Conservation (phyloP, 2,113 vertebrate genomes). For the Piaya cayana region DNA sequence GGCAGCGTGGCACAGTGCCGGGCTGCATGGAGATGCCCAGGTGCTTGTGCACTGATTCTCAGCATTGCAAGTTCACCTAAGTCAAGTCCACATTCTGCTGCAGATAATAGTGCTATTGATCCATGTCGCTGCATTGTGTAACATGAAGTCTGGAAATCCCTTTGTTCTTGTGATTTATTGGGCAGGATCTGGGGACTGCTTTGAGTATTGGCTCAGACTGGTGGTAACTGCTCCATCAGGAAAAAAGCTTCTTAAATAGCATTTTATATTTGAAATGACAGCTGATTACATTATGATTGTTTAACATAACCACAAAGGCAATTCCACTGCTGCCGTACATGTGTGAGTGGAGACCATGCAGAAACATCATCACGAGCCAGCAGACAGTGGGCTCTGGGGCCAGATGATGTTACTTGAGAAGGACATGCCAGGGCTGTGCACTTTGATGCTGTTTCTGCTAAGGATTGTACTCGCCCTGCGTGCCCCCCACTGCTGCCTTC, state of each 20-base stretch:
- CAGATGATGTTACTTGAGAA: background rate
- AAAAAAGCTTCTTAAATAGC: background rate
- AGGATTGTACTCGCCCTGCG: background rate
- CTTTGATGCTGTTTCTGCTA: background rate
- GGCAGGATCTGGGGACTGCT: background rate
- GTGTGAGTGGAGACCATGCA: background rate
- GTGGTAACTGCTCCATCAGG: background rate
- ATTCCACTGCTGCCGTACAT: background rate
- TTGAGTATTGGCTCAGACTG: background rate
- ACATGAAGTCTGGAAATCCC: background rate
- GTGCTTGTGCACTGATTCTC: background rate
- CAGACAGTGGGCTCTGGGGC: background rate
- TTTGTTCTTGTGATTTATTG: background rate
- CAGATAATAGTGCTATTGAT: background rate
- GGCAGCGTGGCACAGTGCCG: background rate
- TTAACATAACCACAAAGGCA: background rate
- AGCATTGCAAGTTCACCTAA: background rate
- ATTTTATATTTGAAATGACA: background rate
- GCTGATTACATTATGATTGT: background rate
- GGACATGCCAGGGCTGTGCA: background rate
- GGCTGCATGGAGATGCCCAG: background rate
- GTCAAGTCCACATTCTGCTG: background rate
- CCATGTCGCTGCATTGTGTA: rapidly evolving
- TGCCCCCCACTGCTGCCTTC: background rate
- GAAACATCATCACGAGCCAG: background rate